phyloP scores from a whole-genome alignment of 2,113 vertebrate genomes.

The Paralichthys olivaceus region DNA sequence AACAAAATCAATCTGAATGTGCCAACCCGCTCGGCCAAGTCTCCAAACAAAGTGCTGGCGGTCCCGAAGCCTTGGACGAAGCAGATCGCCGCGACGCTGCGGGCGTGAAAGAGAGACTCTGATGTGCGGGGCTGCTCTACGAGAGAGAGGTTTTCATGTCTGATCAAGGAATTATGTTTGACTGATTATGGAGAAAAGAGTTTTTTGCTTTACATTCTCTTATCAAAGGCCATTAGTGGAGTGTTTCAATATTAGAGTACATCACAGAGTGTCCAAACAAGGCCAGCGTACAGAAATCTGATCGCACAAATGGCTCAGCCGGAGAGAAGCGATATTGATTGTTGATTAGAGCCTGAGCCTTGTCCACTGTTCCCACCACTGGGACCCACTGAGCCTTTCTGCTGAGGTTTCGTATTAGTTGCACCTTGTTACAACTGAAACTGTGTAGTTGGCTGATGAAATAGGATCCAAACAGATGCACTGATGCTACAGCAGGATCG shows the following conservation, averaged over 20 bases:
- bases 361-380: conserved; percentile 38
- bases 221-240: not conserved
- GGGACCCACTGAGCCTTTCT: conserved; percentile 44
- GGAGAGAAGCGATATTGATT: conserved; percentile 55
- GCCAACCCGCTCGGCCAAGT: conserved; percentile 51
- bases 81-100: conserved; percentile 23
- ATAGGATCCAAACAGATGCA: conserved; percentile 19
- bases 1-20: conserved; percentile 66
- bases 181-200: conserved; percentile 6
- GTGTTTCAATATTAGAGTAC: conserved; percentile 1
- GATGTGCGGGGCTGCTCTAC: conserved; percentile 1
- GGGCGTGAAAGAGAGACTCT: conserved; percentile 12
- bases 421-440: conserved; percentile 23
- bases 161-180: conserved; percentile 7
- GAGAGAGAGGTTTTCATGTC: conserved; percentile 13
- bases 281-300: conserved; percentile 19
- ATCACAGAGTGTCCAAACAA: conserved; percentile 18
- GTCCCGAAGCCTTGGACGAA: conserved; percentile 5
- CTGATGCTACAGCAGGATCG: too few species aligned
- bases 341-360: conserved; percentile 49
- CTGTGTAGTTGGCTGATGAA: conserved; percentile 18
- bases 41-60: conserved; percentile 55
- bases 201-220: not conserved
- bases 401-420: conserved; percentile 49
- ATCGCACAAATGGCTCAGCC: conserved; percentile 33